Evolutionary conservation across 2,888 invertebrate genomes (phyloP).

Genomic region (Drosophila emarginata): DNA sequence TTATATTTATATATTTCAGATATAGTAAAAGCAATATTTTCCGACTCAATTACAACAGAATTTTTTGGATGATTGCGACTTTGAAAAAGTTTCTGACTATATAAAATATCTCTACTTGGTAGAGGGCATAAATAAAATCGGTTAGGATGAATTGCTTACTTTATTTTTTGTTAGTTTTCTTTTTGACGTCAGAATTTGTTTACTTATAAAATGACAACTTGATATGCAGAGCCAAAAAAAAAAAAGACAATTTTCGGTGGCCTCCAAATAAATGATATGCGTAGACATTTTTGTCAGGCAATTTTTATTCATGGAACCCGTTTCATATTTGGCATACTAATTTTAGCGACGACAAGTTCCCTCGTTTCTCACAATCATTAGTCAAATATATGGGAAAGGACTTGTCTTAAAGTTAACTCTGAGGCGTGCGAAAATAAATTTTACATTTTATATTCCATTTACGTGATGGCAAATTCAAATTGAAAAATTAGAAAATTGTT

Average conservation of each 20-base stretch:
- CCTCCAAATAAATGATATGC: constrained; percentile 36
- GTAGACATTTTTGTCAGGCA: constrained; percentile 49
- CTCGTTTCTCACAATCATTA: constrained; percentile 19
- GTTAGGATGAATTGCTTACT: too few relatives aligned
- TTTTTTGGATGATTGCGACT: too few relatives aligned
- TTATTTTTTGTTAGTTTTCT: constrained; percentile 24
- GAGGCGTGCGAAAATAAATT: neutral
- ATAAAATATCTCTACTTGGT: too few relatives aligned
- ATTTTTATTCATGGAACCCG: constrained; percentile 28
- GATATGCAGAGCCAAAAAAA: constrained; percentile 10
- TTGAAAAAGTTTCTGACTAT: too few relatives aligned
- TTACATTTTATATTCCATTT: neutral
- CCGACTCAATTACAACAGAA: too few relatives aligned
- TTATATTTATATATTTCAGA: too few relatives aligned
- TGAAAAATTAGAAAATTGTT: neutral
- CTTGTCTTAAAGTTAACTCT: neutral
- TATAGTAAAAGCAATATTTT: too few relatives aligned
- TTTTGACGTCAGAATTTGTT: constrained; percentile 28
- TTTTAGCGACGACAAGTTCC: constrained; percentile 25
- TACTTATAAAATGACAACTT: constrained; percentile 28
- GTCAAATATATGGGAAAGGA: constrained; percentile 9
- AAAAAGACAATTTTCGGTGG: neutral
- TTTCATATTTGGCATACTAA: constrained; percentile 27
- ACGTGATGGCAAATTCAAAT: neutral
- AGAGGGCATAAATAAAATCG: too few relatives aligned